Base-by-base conservation (phyloP, 2,113 vertebrate genomes). In the Urocitellus parryii region DNA sequence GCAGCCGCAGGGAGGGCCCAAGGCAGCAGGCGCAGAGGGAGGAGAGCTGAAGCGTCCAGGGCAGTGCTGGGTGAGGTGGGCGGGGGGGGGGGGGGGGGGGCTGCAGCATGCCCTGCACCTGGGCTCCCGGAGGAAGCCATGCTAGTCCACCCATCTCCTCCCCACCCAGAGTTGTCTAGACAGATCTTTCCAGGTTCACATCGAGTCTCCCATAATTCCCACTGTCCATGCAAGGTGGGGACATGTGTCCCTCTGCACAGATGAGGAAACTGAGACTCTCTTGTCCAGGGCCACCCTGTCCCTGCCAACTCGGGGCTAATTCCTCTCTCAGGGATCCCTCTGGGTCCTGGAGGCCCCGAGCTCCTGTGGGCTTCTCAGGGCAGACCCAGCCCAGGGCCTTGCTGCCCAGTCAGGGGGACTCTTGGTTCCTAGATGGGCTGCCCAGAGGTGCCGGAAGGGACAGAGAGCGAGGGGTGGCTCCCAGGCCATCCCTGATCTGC, bases 221-320 rank as follows among this genome's bases (percentile, higher is more conserved):
- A 58, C 1, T 37, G 53, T 29, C 65, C 53, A 1, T 25, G 5
- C 25, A n/a, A 73, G 9, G 70, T 16, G 4, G 67, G 37, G 6
- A 67, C 29, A 42, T 7, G 53, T 77, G 45, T 48, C 22, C 53
- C 67, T 77, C 86, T 25, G 4, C 51, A 56, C 13, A 32, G 68
- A 80, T 61, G 27, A 88, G 51, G 90, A 79, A 90, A 84, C 48
- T 27, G 72, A 72, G 76, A 76, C 25, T n/a, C 74, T 70, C 78
- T 45, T 65, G n/a, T 77, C 81, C 2, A 39, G 42, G 34, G 67
- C 58, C 68, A 56, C 61, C 18, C n/a, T 16, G 18, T 73, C 58
- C 76, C 80, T 61, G n/a, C n/a, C 76, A 65, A 20, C 53, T 65
- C 74, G 2, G n/a, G 16, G 14, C 37, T 2, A 2, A 63, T 45